Evolutionary conservation across 2,113 vertebrate genomes (phyloP).

Genomic region (Sander vitreus): DNA sequence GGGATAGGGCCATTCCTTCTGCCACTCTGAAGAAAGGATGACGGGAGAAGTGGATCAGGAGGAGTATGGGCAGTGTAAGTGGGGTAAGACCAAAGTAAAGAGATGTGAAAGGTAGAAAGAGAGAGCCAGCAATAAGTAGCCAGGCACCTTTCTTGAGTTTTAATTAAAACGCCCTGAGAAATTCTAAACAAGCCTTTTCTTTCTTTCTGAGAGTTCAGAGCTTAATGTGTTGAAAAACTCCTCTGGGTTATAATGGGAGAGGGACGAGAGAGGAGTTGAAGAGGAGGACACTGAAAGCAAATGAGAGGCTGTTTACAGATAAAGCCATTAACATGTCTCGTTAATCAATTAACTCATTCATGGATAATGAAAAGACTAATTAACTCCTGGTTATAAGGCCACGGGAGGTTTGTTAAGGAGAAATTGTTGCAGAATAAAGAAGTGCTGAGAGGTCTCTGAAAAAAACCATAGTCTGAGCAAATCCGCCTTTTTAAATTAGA

Average conservation of each 20-base stretch:
- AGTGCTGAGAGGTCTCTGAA: neutral
- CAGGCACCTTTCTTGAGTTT: constrained; percentile 47
- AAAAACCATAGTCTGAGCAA: constrained; percentile 7
- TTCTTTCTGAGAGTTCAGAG: constrained; percentile 39
- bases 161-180: constrained; percentile 80
- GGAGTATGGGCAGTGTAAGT: constrained; percentile 37
- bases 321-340: constrained; percentile 64
- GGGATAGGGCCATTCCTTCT: constrained; percentile 65
- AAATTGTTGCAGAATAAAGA: neutral
- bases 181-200: constrained; percentile 63
- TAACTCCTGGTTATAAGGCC: constrained; percentile 72
- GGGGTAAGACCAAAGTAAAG: constrained; percentile 37
- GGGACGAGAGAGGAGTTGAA: constrained; percentile 24
- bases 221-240: constrained; percentile 57
- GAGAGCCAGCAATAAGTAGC: constrained; percentile 20
- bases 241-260: constrained; percentile 22
- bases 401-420: constrained; percentile 32
- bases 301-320: constrained; percentile 75
- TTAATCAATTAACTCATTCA: constrained; percentile 80
- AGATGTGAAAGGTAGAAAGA: constrained; percentile 32
- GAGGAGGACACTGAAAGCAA: constrained; percentile 59
- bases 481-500: constrained; percentile 12
- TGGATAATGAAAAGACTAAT: constrained; percentile 73
- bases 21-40: constrained; percentile 69
- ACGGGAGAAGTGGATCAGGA: constrained; percentile 70